Evolutionary conservation across 2,113 vertebrate species (phyloP).

Genomic region (Lepus timidus): DNA sequence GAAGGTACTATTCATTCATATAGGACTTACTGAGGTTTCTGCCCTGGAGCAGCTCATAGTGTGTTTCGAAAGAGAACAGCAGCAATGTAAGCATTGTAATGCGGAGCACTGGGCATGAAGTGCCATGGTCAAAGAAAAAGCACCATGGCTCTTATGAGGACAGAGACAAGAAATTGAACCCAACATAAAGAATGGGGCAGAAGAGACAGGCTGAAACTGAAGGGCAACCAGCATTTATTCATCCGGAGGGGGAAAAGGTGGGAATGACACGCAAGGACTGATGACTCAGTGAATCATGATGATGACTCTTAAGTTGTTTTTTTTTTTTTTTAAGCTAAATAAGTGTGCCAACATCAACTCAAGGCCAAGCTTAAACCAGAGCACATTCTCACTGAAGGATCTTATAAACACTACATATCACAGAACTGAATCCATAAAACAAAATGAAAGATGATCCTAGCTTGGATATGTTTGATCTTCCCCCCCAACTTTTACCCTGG

Average conservation of each 20-base stretch:
- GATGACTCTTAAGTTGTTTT: not conserved
- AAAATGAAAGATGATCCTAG: conserved; percentile 74
- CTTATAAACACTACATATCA: conserved; percentile 15
- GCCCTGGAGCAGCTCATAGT: not conserved
- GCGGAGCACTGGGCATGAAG: not conserved
- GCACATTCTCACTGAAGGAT: conserved; percentile 60
- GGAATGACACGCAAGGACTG: not conserved
- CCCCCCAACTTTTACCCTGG: conserved; percentile 39
- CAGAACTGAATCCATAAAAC: conserved; percentile 76
- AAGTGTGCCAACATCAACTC: conserved; percentile 50
- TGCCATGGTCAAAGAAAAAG: not conserved
- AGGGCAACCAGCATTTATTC: conserved; percentile 29
- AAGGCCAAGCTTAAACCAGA: conserved; percentile 72
- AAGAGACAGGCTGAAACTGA: not conserved
- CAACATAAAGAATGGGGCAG: not conserved
- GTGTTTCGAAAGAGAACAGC: not conserved
- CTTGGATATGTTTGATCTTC: conserved; percentile 26
- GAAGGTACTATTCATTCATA: not conserved
- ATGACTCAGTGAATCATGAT: not conserved
- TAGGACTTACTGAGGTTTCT: not conserved
- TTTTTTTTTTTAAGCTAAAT: conserved; percentile 34
- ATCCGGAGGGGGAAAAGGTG: rapidly evolving
- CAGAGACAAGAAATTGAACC: not conserved
- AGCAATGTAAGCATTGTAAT: not conserved
- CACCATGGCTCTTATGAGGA: not conserved